Percentiles rank a stretch among this genome's conserved stretches.
Evolutionary conservation across 2,888 invertebrate genomes (phyloP).

Genomic region (Mystacides longicornis): DNA sequence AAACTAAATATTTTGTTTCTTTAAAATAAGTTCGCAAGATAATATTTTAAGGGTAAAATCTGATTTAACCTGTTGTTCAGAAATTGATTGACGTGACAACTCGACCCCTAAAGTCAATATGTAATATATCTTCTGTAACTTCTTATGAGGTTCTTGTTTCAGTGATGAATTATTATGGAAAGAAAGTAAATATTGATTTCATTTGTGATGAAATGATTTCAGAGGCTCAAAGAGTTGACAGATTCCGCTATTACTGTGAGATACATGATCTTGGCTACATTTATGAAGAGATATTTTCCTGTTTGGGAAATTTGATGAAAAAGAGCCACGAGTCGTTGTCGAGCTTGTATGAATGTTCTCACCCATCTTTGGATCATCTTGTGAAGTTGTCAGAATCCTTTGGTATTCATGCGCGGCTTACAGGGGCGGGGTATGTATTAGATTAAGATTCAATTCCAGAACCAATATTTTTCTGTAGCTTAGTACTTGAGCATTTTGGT

Average conservation of each 20-base stretch:
- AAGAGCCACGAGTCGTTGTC: conserved; percentile 82
- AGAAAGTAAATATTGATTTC: no score
- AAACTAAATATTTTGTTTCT: no score
- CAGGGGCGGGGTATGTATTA: conserved; percentile 79
- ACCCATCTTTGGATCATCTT: conserved; percentile 75
- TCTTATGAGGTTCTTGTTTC: no score
- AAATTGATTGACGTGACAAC: no score
- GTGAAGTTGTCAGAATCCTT: conserved; percentile 64
- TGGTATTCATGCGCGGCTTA: conserved; percentile 80
- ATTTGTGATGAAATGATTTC: no score
- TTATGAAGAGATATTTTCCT: conserved; percentile 38
- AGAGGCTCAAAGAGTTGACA: conserved; percentile 17
- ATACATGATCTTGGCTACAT: conserved; percentile 27
- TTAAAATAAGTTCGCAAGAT: no score
- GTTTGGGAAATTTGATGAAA: conserved; percentile 75
- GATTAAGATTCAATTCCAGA: background rate
- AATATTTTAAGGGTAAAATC: no score
- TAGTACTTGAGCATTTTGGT: background rate
- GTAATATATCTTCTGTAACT: no score
- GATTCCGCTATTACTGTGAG: conserved; percentile 11
- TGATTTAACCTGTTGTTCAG: no score
- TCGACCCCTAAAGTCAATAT: no score
- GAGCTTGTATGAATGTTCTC: conserved; percentile 88
- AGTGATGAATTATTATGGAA: no score
- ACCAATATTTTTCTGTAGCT: background rate